Evolutionary conservation across 2,797 vertebrate species (phyloP).

Genomic region (Scolopax rusticola): DNA sequence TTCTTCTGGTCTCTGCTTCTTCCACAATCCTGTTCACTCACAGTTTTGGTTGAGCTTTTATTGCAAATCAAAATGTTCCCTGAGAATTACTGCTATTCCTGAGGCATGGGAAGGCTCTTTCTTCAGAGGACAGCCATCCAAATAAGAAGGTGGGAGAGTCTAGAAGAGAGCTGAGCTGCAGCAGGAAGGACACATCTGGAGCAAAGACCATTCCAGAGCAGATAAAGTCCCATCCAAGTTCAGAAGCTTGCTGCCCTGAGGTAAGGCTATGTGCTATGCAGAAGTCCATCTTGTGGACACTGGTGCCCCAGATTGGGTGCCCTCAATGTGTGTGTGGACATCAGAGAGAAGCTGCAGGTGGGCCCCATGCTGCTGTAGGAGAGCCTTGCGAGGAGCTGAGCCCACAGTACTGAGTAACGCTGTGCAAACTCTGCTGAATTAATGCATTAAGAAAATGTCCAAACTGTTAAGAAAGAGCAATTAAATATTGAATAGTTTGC

Average conservation of each 20-base stretch:
- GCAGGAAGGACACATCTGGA: neutral
- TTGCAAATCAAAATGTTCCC: neutral
- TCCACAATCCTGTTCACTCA: no score
- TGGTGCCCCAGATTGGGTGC: neutral
- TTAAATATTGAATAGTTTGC: neutral
- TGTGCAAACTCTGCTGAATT: neutral
- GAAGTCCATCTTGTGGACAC: neutral
- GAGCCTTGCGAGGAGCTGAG: neutral
- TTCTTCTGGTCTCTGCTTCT: no score
- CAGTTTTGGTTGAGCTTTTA: neutral
- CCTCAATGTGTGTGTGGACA: neutral
- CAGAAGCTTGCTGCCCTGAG: neutral
- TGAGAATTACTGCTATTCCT: neutral
- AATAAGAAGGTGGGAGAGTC: neutral
- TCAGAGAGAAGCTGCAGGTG: neutral
- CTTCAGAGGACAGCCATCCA: neutral
- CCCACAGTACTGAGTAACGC: accelerated
- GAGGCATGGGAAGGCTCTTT: neutral
- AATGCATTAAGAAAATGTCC: neutral
- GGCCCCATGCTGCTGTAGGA: neutral
- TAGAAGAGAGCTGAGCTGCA: neutral
- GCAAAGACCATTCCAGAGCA: neutral
- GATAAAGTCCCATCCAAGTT: neutral
- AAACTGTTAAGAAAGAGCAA: neutral
- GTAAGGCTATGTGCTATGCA: neutral